These are phyloP conservation scores for Melanostoma scalare DNA, from an alignment of 2,888 invertebrate genomes.

Conservation along the genomic window DNA sequence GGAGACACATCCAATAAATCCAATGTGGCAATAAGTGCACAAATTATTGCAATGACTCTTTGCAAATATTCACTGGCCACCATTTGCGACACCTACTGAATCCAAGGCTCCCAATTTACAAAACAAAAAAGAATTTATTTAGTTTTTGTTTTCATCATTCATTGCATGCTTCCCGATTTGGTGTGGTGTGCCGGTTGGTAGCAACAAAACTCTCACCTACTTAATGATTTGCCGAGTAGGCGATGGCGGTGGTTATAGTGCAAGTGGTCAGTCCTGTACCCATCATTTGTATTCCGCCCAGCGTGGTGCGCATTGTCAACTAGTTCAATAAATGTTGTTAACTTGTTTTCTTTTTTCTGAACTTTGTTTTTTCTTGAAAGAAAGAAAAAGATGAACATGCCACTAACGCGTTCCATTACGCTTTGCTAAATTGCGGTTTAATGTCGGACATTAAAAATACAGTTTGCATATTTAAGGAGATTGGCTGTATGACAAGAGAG, in stretches of 20 bases:
- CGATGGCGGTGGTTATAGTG: background rate
- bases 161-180: slow-evolving; percentile 52
- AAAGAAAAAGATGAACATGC: too few species aligned
- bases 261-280: slow-evolving; percentile 1
- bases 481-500: too few species aligned
- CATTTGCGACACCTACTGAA: background rate
- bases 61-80: background rate
- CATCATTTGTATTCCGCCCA: slow-evolving; percentile 62
- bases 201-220: slow-evolving; percentile 61
- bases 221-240: slow-evolving; percentile 41
- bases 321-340: slow-evolving; percentile 39
- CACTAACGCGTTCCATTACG: too few species aligned
- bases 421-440: too few species aligned
- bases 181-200: slow-evolving; percentile 6
- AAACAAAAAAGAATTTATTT: background rate
- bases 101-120: slow-evolving; percentile 29
- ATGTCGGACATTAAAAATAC: too few species aligned
- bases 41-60: slow-evolving; percentile 40
- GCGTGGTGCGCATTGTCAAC: slow-evolving; percentile 42
- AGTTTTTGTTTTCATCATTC: slow-evolving; percentile 23
- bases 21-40: slow-evolving; percentile 52
- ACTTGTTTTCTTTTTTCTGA: too few species aligned
- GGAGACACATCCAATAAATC: slow-evolving; percentile 38
- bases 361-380: too few species aligned
- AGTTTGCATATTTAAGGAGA: too few species aligned